Conservation (phyloP, 2,113 vertebrate species). For the Acanthisitta chloris region DNA sequence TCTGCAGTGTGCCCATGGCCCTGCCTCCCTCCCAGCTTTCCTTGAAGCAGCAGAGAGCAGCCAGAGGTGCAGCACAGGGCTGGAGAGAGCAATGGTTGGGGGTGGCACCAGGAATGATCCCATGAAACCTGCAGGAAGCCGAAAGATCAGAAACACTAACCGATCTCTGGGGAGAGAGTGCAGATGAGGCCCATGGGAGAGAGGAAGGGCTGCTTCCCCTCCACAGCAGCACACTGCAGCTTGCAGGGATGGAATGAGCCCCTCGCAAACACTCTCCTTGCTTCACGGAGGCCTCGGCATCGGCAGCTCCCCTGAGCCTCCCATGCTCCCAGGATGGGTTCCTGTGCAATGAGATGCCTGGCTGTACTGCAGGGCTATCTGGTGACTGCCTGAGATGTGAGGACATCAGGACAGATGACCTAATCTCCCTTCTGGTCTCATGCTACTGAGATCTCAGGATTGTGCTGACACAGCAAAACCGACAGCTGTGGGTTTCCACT, state of each 20-base stretch:
- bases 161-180: not conserved
- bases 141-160: not conserved
- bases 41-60: not conserved
- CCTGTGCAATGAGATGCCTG: not conserved
- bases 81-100: fast-evolving
- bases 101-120: not conserved
- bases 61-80: not conserved
- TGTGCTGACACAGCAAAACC: not conserved
- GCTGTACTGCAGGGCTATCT: not conserved
- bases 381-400: not conserved
- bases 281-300: fast-evolving
- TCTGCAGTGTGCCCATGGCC: not conserved
- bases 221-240: not conserved
- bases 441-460: not conserved
- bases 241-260: not conserved
- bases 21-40: not conserved
- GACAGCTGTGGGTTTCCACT: not conserved
- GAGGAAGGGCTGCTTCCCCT: not conserved
- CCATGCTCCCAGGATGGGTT: not conserved
- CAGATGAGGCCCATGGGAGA: fast-evolving
- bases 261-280: not conserved
- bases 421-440: not conserved
- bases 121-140: not conserved
- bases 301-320: not conserved
- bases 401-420: not conserved